Percentiles rank a stretch among this genome's conserved stretches.
These are phyloP conservation scores for Candidula unifasciata DNA, from an alignment of 2,888 invertebrate species.

Conservation along the genomic window DNA sequence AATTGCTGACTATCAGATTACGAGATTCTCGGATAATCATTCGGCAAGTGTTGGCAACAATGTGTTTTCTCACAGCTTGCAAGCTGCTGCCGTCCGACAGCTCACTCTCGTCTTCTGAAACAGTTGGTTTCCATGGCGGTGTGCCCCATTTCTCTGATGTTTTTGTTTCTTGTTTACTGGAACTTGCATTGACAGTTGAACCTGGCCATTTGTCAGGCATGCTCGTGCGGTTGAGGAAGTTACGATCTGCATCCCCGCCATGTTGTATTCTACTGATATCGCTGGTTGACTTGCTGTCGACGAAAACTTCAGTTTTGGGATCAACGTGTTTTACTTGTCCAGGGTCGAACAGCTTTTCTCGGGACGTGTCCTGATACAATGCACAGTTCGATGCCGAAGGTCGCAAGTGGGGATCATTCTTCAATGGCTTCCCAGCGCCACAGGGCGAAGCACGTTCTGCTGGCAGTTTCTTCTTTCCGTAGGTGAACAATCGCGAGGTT, in stretches of 20 bases:
- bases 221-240: no score
- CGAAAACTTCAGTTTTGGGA: background rate
- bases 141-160: background rate
- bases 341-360: no score
- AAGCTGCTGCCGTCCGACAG: constrained; percentile 29
- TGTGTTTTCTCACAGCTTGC: constrained; percentile 26
- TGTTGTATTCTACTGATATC: background rate
- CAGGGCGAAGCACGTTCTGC: background rate
- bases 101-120: constrained; percentile 39
- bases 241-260: no score
- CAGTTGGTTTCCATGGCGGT: background rate
- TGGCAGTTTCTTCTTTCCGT: background rate
- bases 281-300: background rate
- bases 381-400: background rate
- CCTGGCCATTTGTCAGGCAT: no score
- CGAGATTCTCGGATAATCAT: constrained; percentile 33
- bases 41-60: constrained; percentile 31
- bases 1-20: background rate
- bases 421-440: background rate
- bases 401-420: background rate
- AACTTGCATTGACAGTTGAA: background rate
- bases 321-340: background rate
- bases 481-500: background rate
- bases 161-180: background rate
- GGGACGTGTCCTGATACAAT: background rate